phyloP scores from a whole-genome alignment of 2,113 vertebrate species.

The Camelus bactrianus region DNA sequence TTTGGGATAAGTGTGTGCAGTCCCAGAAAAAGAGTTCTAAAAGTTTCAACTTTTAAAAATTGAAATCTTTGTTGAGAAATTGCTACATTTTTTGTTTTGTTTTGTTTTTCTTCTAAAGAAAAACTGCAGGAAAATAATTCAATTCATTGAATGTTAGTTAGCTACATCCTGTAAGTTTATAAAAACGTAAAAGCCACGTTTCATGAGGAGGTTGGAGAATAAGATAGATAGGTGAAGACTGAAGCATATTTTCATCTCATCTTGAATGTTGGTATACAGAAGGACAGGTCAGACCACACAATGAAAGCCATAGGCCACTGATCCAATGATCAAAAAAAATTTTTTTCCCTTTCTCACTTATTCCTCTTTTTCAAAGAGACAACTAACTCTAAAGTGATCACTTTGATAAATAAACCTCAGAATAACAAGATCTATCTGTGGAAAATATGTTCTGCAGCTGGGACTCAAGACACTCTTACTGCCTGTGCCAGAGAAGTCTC shows the following conservation, averaged over 20 bases:
- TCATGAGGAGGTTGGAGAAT: background rate
- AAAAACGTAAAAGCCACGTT: constrained; percentile 17
- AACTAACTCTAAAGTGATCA: background rate
- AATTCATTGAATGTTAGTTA: background rate
- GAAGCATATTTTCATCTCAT: constrained; percentile 24
- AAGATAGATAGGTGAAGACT: background rate
- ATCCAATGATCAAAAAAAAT: background rate
- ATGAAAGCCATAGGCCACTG: background rate
- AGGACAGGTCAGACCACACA: background rate
- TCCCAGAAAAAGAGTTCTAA: background rate
- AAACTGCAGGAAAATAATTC: constrained; percentile 9
- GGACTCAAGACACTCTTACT: background rate
- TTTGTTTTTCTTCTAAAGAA: constrained; percentile 40
- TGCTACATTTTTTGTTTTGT: background rate
- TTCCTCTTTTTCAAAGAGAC: background rate
- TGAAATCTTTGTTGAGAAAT: background rate
- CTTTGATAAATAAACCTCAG: constrained; percentile 44
- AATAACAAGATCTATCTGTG: constrained; percentile 39
- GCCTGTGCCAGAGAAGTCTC: background rate
- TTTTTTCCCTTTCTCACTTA: background rate
- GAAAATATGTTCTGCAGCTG: background rate
- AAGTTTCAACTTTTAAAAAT: background rate
- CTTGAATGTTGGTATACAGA: constrained; percentile 16
- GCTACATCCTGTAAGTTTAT: background rate
- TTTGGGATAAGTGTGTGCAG: background rate